Evolutionary conservation across 2,888 invertebrate species (phyloP).

Genomic region (Beris chalybata): DNA sequence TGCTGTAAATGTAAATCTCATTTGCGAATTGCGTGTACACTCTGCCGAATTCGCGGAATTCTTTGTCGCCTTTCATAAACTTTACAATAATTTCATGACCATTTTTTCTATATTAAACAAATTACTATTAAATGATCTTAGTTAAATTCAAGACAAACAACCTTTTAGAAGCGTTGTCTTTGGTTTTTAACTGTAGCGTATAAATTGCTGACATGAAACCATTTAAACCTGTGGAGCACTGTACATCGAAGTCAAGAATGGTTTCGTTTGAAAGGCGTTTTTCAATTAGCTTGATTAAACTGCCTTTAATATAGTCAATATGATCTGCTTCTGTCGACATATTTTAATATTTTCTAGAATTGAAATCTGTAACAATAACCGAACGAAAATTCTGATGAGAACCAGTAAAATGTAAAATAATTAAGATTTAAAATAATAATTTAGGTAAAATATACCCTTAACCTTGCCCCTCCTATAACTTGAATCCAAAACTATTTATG

Average conservation of each 20-base stretch:
- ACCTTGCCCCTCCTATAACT: too few relatives aligned
- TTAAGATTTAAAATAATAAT: too few relatives aligned
- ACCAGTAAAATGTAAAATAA: too few relatives aligned
- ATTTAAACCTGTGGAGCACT: constrained; percentile 16
- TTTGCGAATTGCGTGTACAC: constrained; percentile 52
- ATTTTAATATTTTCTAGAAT: not conserved
- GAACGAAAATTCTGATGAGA: not conserved
- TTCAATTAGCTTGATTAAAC: constrained; percentile 1
- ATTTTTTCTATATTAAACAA: constrained; percentile 32
- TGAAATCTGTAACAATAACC: not conserved
- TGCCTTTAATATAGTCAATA: constrained; percentile 2
- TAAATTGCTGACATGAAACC: constrained; percentile 38
- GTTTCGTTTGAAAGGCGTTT: not conserved
- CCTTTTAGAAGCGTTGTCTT: constrained; percentile 1
- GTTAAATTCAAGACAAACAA: not conserved
- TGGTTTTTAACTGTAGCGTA: constrained; percentile 11
- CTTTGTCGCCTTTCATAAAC: constrained; percentile 52
- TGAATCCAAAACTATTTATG: too few relatives aligned
- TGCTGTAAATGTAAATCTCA: constrained; percentile 49
- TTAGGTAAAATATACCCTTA: too few relatives aligned
- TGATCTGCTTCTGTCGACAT: constrained; percentile 13
- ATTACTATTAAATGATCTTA: not conserved
- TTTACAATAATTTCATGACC: constrained; percentile 45
- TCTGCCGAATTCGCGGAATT: constrained; percentile 48
- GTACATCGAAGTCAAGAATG: not conserved